These are phyloP conservation scores for Toxostoma redivivum DNA, from an alignment of 2,113 vertebrate genomes.

Conservation along the genomic window DNA sequence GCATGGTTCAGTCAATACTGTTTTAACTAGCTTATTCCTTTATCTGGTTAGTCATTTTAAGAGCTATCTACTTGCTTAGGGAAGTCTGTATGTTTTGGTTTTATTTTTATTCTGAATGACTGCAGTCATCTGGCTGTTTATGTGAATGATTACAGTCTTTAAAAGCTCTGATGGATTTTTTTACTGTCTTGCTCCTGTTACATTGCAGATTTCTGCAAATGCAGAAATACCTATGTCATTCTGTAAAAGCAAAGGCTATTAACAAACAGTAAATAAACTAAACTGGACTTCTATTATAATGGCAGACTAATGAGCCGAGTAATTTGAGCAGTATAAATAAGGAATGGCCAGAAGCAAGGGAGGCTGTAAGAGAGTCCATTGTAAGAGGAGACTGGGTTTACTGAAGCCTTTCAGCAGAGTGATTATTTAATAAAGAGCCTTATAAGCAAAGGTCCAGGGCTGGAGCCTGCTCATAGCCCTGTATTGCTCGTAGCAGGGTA, in stretches of 20 bases:
- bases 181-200: not conserved
- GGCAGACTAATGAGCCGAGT: not conserved
- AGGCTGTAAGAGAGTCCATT: not conserved
- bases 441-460: not conserved
- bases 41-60: not conserved
- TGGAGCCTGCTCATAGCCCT: not conserved
- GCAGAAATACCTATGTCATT: not conserved
- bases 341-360: not conserved
- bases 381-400: not conserved
- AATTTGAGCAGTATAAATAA: constrained; percentile 8
- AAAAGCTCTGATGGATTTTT: not conserved
- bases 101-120: constrained; percentile 6
- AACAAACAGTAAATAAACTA: constrained; percentile 3
- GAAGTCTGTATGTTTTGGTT: not conserved
- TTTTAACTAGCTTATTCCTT: not conserved
- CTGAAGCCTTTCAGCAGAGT: not conserved
- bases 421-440: not conserved
- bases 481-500: not conserved
- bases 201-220: not conserved
- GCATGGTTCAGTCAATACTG: not conserved
- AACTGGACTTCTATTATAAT: not conserved
- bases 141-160: not conserved
- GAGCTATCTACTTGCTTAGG: not conserved
- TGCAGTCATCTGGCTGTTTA: not conserved
- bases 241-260: not conserved